phyloP scores from a whole-genome alignment of 1,140 invertebrate species.

The Drosophila arawakana region DNA sequence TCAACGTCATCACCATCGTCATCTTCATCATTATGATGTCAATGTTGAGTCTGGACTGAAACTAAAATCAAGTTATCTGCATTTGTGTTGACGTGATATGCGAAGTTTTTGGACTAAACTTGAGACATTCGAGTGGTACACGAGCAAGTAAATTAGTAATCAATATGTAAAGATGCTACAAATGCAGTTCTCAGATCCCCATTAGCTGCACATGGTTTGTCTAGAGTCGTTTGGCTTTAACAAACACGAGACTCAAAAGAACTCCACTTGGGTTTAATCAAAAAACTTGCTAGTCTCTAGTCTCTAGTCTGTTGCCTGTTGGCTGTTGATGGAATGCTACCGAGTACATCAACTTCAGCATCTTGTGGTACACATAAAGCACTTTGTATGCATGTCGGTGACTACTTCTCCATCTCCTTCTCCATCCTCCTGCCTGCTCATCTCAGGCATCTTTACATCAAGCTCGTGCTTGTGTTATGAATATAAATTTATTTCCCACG shows the following conservation, averaged over 20 bases:
- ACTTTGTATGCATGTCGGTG: conserved; percentile 75
- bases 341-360: conserved; percentile 46
- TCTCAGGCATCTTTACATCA: conserved; percentile 10
- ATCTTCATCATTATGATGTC: conserved; percentile 23
- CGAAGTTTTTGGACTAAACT: conserved; percentile 44
- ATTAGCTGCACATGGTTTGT: conserved; percentile 62
- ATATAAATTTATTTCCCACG: conserved; percentile 82
- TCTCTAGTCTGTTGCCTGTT: conserved; percentile 11
- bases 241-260: conserved; percentile 52
- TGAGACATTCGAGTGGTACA: conserved; percentile 11
- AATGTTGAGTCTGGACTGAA: conserved; percentile 56
- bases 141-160: conserved; percentile 69
- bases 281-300: conserved; percentile 61
- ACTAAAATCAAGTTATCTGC: conserved; percentile 64
- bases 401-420: conserved; percentile 21
- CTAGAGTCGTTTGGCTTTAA: conserved; percentile 55
- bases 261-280: conserved; percentile 70
- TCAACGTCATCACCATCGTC: neutral
- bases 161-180: conserved; percentile 54
- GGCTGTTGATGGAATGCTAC: conserved; percentile 62
- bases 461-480: conserved; percentile 70
- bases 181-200: conserved; percentile 53
- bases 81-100: conserved; percentile 47
- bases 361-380: conserved; percentile 74
- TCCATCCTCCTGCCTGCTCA: neutral